Evolutionary conservation across 2,888 invertebrate species (phyloP), one percentile per base, ranked within the genome.

Genomic region (Andrena fulva): DNA sequence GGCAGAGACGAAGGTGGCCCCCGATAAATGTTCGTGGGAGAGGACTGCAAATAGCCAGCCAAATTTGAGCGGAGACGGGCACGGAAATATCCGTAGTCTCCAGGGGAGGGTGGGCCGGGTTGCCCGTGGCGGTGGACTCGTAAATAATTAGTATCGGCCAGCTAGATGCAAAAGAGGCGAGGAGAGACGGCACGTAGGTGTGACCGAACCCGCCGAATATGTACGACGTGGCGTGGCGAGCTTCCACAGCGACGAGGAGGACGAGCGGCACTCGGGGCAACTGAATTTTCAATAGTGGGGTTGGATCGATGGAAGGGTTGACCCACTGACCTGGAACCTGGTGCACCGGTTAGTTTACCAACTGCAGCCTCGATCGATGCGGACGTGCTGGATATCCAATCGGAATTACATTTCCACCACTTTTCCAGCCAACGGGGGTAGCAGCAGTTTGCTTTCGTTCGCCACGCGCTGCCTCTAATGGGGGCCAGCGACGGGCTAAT

Each of bases 221-320:
- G 33, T 68, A 16, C 16, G 77, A 33, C 69, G 72, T 52, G 27
- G 76, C 67, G 24, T 0, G 79, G 71, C 50, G 56, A 77, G 68
- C 69, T 71, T 72, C 76, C 82, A 56, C 56, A 67, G 52, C 73
- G 54, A 42, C 73, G 54, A 24, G 6, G 77, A 66, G 62, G 73
- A 86, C 75, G 80, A 86, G 75, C 79, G 42, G 52, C 75, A 82
- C 76, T 67, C 70, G 77, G 84, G 73, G 81, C 85, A 54, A 82
- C 64, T 80, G 82, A 89, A 89, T 89, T 85, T 90, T 89, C 88
- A 84, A 81, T 79, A 84, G 87, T 78, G 84, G 86, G 88, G 82
- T 78, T 83, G 85, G 89, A 89, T 91, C 89, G 86, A 91, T 90
- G 88, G 87, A 87, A 90, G 85, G 89, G 89, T 85, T 89, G 91